These are phyloP conservation scores for Raja brachyura DNA, from an alignment of 2,113 vertebrate species.

Conservation along the genomic window DNA sequence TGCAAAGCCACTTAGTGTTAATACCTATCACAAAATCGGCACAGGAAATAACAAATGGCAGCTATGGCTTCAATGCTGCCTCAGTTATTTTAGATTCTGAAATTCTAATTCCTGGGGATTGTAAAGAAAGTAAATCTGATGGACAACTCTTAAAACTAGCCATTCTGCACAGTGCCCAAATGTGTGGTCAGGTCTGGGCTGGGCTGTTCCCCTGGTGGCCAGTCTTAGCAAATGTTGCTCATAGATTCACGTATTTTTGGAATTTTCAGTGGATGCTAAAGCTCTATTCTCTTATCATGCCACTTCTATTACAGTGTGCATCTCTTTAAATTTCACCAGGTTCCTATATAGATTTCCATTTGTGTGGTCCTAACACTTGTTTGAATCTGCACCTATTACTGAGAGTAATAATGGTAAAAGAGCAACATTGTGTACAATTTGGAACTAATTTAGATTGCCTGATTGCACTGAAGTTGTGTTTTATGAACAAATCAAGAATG, in stretches of 20 bases:
- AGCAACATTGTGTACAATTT: neutral
- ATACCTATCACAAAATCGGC: neutral
- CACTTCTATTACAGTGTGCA: neutral
- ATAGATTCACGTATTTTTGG: neutral
- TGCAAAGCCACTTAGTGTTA: neutral
- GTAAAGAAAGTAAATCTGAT: neutral
- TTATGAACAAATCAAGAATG: neutral
- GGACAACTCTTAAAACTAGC: neutral
- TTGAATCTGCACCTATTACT: neutral
- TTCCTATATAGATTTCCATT: neutral
- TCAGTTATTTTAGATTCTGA: neutral
- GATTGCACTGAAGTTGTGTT: neutral
- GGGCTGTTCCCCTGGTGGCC: neutral
- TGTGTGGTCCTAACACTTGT: neutral
- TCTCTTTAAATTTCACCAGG: neutral
- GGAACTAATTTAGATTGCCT: neutral
- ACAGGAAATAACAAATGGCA: neutral
- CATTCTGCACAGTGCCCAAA: neutral
- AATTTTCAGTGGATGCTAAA: neutral
- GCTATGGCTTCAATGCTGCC: neutral
- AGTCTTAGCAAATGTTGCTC: neutral
- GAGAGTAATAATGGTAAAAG: neutral
- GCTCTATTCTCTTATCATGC: no score
- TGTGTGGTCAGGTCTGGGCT: neutral
- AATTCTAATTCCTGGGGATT: neutral